Conservation (phyloP, 2,113 vertebrate genomes). For the Archocentrus centrarchus region DNA sequence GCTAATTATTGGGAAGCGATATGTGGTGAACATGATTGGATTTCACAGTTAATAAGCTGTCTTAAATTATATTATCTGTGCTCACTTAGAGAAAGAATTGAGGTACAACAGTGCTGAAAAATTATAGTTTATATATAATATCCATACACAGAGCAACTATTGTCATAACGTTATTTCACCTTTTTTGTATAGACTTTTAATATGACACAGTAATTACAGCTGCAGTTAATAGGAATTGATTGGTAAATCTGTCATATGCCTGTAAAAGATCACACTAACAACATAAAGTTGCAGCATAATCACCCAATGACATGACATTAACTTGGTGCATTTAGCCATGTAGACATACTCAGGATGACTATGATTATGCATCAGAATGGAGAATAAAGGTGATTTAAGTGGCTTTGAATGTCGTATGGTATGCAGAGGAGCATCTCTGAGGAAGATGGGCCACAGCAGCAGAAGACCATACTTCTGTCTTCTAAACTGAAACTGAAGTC, state of each 20-base stretch:
- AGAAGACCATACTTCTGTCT: no score
- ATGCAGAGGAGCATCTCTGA: no score
- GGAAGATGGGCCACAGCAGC: no score
- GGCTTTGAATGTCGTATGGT: no score
- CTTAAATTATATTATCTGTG: background rate
- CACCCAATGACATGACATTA: background rate
- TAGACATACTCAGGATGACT: no score
- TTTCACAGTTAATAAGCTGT: background rate
- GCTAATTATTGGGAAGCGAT: slow-evolving; percentile 33
- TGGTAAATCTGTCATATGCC: background rate
- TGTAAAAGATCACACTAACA: background rate
- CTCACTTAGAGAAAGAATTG: background rate
- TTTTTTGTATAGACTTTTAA: background rate
- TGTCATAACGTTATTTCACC: background rate
- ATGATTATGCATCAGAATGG: no score
- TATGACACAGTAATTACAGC: background rate
- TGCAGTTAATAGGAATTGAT: background rate
- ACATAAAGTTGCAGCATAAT: background rate
- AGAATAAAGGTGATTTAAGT: no score
- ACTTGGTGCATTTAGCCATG: no score
- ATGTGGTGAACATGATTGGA: slow-evolving; percentile 4
- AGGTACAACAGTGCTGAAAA: background rate
- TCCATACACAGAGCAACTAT: background rate
- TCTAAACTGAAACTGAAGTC: no score
- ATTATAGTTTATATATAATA: background rate